Base-by-base conservation (phyloP, 2,797 vertebrate species). In the Cossypha caffra region DNA sequence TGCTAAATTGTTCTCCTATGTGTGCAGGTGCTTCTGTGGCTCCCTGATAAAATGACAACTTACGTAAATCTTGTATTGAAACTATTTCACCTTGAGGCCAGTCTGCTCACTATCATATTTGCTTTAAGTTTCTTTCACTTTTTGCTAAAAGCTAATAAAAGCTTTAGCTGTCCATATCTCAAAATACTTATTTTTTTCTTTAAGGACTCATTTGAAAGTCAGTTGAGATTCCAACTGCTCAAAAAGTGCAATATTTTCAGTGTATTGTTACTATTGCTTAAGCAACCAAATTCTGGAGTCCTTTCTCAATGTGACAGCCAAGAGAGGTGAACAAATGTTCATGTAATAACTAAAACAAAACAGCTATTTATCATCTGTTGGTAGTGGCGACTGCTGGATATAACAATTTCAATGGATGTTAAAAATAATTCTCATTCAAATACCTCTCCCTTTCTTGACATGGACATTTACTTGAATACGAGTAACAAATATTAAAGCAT, bases 361-460 rank as follows among this genome's bases (percentile, higher is more conserved):
- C 38, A 84, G 51, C 23, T 68, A 24, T 86, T 93, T 78, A 55
- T 90, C 91, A 78, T 48, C 47, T 84, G 83, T 29, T 86, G 29
- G 58, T 63, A 88, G 67, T 11, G 35, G 62, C 42, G 80, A 74
- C 79, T 80, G 52, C 74, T 74, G 57, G 64, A 67, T 74, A 45
- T 55, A 86, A 88, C 48, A 54, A 79, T 47, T 80, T 86, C 66
- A 86, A 54, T 51, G n/a, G 69, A 33, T 68, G 62, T 72, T 84
- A 92, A 90, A 86, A 92, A 68, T 61, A 90, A 78, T 83, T 86
- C n/a, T 62, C 68, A 66, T 62, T 79, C 68, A 83, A 80, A 74
- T 59, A 59, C 13, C 15, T 88, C 29, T 80, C 10, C 0, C 75
- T 90, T 80, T 76, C 71, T 95, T 73, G 57, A 79, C 13, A 19